These are phyloP conservation scores for Drosophila ohnishii DNA, from an alignment of 1,140 invertebrate genomes.

Conservation along the genomic window DNA sequence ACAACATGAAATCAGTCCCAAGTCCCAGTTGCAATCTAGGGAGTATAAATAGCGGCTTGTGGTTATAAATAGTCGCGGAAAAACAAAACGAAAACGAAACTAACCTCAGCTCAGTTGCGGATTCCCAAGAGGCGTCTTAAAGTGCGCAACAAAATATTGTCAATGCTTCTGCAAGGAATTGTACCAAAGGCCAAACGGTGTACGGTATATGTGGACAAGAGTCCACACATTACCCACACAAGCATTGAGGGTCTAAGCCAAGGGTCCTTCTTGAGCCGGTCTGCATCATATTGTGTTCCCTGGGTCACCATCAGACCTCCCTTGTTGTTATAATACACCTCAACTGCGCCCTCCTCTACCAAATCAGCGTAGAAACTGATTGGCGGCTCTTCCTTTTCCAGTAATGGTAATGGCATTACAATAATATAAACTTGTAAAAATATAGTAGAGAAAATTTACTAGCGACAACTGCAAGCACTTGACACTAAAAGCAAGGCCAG, in stretches of 20 bases:
- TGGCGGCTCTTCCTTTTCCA: neutral
- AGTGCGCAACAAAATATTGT: neutral
- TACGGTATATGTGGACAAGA: neutral
- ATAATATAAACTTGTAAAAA: no score
- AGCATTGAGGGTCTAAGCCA: no score
- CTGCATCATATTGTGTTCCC: neutral
- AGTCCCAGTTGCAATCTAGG: neutral
- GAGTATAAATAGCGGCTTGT: neutral
- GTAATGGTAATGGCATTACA: no score
- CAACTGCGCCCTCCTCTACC: neutral
- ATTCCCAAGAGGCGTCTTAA: neutral
- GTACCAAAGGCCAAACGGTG: neutral
- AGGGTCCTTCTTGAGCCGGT: no score
- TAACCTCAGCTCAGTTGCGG: neutral
- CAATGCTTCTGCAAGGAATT: neutral
- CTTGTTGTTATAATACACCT: neutral
- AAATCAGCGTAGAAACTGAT: neutral
- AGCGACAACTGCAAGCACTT: neutral
- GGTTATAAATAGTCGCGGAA: neutral
- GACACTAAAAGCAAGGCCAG: neutral
- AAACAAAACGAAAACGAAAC: neutral
- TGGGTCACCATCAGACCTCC: neutral
- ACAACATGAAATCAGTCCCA: neutral
- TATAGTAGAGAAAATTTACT: no score
- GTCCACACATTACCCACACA: neutral